A percentile compares a stretch with the other conserved stretches of the same genome.
Evolutionary conservation across 2,797 vertebrate species (phyloP).

Genomic region (Sebastes hubbsi): DNA sequence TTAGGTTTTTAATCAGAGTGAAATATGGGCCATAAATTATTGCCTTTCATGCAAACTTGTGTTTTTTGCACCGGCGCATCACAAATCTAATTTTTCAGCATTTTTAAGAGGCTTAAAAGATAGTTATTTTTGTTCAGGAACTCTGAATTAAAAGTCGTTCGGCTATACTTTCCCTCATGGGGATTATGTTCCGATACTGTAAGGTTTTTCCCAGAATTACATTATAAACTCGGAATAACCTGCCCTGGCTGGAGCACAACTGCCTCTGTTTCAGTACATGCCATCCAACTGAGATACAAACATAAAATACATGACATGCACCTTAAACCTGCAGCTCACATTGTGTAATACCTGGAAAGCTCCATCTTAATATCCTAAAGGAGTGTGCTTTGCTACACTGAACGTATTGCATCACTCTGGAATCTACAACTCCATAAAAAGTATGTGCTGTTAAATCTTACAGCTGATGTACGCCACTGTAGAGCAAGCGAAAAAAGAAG

Average conservation of each 20-base stretch:
- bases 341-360: conserved; percentile 63
- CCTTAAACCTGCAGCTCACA: conserved; percentile 54
- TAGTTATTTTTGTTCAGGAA: conserved; percentile 81
- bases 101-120: conserved; percentile 87
- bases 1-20: conserved; percentile 88
- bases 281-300: conserved; percentile 39
- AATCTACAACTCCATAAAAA: conserved; percentile 60
- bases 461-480: conserved; percentile 41
- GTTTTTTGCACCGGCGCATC: conserved; percentile 79
- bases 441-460: conserved; percentile 54
- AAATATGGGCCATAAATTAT: conserved; percentile 85
- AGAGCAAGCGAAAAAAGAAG: conserved; percentile 24
- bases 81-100: conserved; percentile 83
- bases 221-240: conserved; percentile 73
- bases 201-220: conserved; percentile 70
- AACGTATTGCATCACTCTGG: conserved; percentile 49
- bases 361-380: conserved; percentile 57
- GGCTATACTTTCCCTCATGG: conserved; percentile 78
- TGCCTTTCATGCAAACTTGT: conserved; percentile 86
- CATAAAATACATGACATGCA: conserved; percentile 40
- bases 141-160: conserved; percentile 79
- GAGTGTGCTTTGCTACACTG: conserved; percentile 29
- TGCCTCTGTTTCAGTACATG: conserved; percentile 41
- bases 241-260: conserved; percentile 38
- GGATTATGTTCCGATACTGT: conserved; percentile 78